Base-by-base conservation (phyloP, 2,113 vertebrate species). In the Nyctereutes procyonoides region DNA sequence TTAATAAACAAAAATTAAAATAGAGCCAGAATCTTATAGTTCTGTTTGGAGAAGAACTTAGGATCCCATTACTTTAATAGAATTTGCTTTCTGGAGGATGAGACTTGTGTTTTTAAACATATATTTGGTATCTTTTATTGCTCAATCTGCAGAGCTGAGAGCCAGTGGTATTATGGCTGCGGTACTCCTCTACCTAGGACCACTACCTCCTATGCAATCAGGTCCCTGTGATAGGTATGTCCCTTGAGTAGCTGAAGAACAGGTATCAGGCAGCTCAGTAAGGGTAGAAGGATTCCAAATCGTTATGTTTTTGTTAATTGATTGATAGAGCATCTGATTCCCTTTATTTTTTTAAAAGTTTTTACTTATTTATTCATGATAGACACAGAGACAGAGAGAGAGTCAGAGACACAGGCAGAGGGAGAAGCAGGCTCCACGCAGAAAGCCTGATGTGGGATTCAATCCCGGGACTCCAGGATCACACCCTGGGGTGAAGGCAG, bases 1-100 rank as follows among this genome's bases (percentile, higher is more conserved):
- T 63, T n/a, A 83, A 73, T n/a, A 83, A 73, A 85, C 19, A 74
- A 93, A 85, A 86, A 65, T 67, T 86, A 97, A 85, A 88, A 65
- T 65, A 55, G 10, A 81, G n/a, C 32, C 6, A 15, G 43, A 73
- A 32, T 67, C 77, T 77, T 38, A 56, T 60, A 62, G 17, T 38
- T 55, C 26, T 73, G 53, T 91, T 87, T 83, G 87, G 58, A 85
- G 71, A 87, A 55, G 60, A 90, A 67, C 9, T 43, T 56, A 13
- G 43, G 53, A 80, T 51, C 12, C 30, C 19, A 65, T 32, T 1
- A 7, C 20, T 60, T 87, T 53, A 11, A 20, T 48, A n/a, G 38
- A 65, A 60, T 86, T 80, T 86, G 38, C 26, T 62, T 80, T 76
- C 32, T 51, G 55, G 60, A 81, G 58, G 60, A 81, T 22, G 51